Evolutionary conservation across 2,113 vertebrate genomes (phyloP).

Genomic region (Albula glossodonta): DNA sequence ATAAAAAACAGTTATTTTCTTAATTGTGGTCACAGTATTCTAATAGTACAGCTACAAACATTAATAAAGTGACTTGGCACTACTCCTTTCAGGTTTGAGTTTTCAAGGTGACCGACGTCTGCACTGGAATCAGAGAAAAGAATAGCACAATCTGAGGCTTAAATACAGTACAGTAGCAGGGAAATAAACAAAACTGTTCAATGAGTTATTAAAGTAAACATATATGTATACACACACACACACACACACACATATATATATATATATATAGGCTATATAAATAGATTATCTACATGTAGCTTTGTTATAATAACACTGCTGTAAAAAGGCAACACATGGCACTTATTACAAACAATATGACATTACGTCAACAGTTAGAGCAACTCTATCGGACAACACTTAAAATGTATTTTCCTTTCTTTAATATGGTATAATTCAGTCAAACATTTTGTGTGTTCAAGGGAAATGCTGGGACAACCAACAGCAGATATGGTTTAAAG

Average conservation of each 20-base stretch:
- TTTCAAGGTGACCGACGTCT: background rate
- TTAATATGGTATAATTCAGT: background rate
- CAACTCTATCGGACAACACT: background rate
- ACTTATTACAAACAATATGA: constrained; percentile 22
- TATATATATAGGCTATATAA: background rate
- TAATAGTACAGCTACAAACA: background rate
- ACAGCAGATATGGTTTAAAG: constrained; percentile 16
- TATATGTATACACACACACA: background rate
- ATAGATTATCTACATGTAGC: background rate
- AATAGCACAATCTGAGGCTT: background rate
- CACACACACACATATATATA: background rate
- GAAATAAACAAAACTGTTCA: background rate
- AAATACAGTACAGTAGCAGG: background rate
- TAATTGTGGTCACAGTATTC: too few species aligned
- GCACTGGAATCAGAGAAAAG: constrained; percentile 14
- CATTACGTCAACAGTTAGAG: background rate
- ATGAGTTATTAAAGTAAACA: background rate
- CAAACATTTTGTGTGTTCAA: background rate
- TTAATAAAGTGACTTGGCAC: background rate
- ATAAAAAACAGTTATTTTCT: background rate
- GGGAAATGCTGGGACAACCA: background rate
- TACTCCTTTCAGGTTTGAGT: constrained; percentile 10
- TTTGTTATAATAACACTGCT: background rate
- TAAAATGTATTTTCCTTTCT: background rate
- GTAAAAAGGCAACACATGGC: constrained; percentile 8